Evolutionary conservation across 2,113 vertebrate species (phyloP).

Genomic region (Nothobranchius kuhntae): DNA sequence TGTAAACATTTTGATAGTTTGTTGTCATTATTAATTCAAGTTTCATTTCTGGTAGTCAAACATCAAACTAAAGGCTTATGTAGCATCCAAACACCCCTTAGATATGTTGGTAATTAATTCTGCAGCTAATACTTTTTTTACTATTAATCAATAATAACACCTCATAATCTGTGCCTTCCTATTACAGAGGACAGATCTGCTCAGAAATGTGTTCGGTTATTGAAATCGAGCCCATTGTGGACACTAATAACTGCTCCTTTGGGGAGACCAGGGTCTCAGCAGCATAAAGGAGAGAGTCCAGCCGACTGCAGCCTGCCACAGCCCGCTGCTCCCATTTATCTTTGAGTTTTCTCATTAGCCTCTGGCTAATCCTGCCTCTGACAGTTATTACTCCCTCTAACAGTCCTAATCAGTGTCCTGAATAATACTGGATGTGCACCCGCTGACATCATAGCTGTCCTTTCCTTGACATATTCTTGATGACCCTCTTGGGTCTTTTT

Average conservation of each 20-base stretch:
- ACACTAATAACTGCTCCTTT: constrained; percentile 12
- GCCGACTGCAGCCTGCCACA: constrained; percentile 10
- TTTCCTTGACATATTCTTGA: background rate
- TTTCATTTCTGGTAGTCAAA: constrained; percentile 33
- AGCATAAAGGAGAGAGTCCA: constrained; percentile 22
- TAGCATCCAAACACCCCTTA: constrained; percentile 28
- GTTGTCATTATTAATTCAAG: background rate
- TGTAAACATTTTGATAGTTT: background rate
- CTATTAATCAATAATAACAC: background rate
- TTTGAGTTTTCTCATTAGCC: constrained; percentile 44
- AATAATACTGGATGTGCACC: constrained; percentile 23
- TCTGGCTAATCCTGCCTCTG: constrained; percentile 12
- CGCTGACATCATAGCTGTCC: constrained; percentile 1
- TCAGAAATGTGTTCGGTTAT: constrained; percentile 7
- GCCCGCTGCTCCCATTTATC: constrained; percentile 33
- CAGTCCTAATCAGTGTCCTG: constrained; percentile 19
- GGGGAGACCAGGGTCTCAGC: constrained; percentile 3
- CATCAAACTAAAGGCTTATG: constrained; percentile 57
- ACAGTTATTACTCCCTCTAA: constrained; percentile 28
- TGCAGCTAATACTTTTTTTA: constrained; percentile 12
- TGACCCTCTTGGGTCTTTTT: background rate
- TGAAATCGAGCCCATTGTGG: constrained; percentile 32
- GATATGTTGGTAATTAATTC: constrained; percentile 8
- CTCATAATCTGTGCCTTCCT: background rate
- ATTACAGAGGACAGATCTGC: constrained; percentile 8